Evolutionary conservation across 2,113 vertebrate species (phyloP).

Genomic region (Rhegmatorhina hoffmannsi): DNA sequence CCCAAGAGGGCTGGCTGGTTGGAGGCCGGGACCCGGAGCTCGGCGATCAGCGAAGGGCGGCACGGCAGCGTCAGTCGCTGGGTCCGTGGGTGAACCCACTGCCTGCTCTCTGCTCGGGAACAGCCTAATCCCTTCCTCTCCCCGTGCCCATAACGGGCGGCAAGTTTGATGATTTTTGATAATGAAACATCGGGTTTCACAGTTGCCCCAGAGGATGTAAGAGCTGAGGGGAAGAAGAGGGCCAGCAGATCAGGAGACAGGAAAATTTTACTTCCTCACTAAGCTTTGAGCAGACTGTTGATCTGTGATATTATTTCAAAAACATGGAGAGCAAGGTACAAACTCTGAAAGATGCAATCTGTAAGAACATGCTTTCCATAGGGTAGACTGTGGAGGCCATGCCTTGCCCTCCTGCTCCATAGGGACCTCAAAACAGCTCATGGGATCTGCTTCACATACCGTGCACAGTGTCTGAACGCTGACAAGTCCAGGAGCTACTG

Average conservation of each 20-base stretch:
- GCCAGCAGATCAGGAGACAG: not conserved
- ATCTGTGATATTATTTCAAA: not conserved
- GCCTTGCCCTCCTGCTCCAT: not conserved
- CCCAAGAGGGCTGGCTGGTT: too few relatives aligned
- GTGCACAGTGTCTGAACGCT: fast-evolving
- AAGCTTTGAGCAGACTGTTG: not conserved
- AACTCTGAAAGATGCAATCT: fast-evolving
- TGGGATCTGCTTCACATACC: not conserved
- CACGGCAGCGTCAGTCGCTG: not conserved
- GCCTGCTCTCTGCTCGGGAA: not conserved
- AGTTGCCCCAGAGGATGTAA: not conserved
- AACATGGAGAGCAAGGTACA: not conserved
- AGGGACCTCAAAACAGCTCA: not conserved
- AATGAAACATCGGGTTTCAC: not conserved
- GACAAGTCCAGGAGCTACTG: not conserved
- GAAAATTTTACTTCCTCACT: not conserved
- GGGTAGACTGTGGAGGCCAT: not conserved
- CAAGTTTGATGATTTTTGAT: not conserved
- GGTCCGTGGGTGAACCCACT: not conserved
- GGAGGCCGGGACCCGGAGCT: too few relatives aligned
- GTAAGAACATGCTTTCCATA: not conserved
- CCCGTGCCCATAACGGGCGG: not conserved
- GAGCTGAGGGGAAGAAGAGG: not conserved
- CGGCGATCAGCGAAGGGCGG: not conserved
- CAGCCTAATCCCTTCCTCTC: not conserved